Base-by-base conservation (phyloP, 2,888 invertebrate species). In the Apamea anceps region DNA sequence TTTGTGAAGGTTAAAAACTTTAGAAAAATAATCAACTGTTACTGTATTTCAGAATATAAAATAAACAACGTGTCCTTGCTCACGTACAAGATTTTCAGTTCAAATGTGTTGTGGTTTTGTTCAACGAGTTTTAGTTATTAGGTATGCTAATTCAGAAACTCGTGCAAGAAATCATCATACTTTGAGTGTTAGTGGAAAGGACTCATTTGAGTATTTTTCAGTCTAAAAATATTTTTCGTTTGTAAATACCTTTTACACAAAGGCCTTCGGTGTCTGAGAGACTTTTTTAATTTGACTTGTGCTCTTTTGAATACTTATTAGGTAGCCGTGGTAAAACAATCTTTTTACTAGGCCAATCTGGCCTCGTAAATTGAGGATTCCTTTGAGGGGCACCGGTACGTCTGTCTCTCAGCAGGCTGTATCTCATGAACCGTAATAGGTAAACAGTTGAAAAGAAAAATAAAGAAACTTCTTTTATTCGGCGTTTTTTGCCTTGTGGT, bases 31-130 rank as follows among this genome's bases (percentile, higher is more conserved):
- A 25, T 2, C 12, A 32, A 15, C 12, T 18, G 48, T 7, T 25
- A 37, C 18, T 57, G 54, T 71, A 48, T 57, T 80, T 57, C 13
- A 66, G 72, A 48, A 57, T 28, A 32, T 48, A 63, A 32, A 54
- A 70, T 12, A 57, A 72, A 72, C 13, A 65, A 21, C 15, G 13
- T 48, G 21, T 42, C 81, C 79, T 81, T 80, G 81, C 60, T 32
- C 57, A 60, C 32, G 32, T 42, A 45, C 15, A 51, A 32, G 42
- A 67, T 60, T 73, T 79, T 66, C 42, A 48, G 57, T 65, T 48
- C n/a, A 63, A 62, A 54, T 42, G n/a, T 60, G 32, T 37, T 32
- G 18, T 45, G 18, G 28, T 42, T 60, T 76, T 72, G 63, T 79
- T 79, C 10, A n/a, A 32, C 7, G n/a, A 2, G 6, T 7, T 62